Conservation (phyloP, 1,140 invertebrate genomes). For the Gryllus bimaculatus region DNA sequence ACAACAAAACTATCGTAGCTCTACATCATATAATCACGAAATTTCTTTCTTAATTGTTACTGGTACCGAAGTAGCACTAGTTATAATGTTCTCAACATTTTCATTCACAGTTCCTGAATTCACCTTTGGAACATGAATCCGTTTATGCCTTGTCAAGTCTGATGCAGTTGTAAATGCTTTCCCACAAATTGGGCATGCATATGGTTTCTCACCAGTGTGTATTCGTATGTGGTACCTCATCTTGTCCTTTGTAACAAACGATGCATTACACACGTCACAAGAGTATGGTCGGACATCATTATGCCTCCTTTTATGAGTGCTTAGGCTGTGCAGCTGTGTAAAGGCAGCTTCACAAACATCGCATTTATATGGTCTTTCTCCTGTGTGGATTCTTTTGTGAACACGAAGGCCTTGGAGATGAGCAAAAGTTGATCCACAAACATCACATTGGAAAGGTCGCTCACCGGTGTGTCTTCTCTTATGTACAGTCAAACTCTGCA, state of each 20-base stretch:
- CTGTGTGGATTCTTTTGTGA: neutral
- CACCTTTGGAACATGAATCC: neutral
- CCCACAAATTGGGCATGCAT: neutral
- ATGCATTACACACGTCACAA: neutral
- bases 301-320: neutral
- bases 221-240: neutral
- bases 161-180: neutral
- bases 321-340: neutral
- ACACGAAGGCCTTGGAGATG: neutral
- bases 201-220: neutral
- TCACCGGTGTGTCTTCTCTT: conserved; percentile 10
- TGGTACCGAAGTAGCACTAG: no score
- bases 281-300: neutral
- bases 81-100: no score
- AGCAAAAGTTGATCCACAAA: neutral
- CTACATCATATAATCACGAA: no score
- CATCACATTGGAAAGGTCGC: conserved; percentile 8
- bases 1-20: no score
- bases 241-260: neutral
- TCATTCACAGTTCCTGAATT: neutral
- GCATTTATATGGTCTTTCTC: neutral
- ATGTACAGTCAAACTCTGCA: neutral
- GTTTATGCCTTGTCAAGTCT: neutral
- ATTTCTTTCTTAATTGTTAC: no score
- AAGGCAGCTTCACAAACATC: neutral